These are phyloP conservation scores for Pandemis corylana DNA, from an alignment of 2,888 invertebrate genomes.

Conservation along the genomic window DNA sequence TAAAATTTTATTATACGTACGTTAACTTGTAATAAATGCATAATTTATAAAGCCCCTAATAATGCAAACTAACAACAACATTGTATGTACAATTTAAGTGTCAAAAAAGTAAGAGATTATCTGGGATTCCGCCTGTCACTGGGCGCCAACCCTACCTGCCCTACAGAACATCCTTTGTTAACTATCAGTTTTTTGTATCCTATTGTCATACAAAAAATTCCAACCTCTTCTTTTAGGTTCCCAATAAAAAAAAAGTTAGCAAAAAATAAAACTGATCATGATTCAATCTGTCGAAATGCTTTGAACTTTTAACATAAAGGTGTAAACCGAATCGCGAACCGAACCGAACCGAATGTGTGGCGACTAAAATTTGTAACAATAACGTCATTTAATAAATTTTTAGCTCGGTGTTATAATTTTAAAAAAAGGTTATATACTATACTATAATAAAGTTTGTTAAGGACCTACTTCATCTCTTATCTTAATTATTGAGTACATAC, in stretches of 20 bases:
- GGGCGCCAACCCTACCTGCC: constrained; percentile 66
- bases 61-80: constrained; percentile 23
- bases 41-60: background rate
- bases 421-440: background rate
- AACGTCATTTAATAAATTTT: background rate
- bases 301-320: constrained; percentile 6
- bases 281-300: constrained; percentile 9
- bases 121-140: constrained; percentile 61
- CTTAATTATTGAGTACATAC: constrained; percentile 22
- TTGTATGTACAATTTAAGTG: constrained; percentile 21
- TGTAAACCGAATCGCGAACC: background rate
- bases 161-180: constrained; percentile 54
- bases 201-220: constrained; percentile 17
- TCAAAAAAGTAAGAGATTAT: constrained; percentile 54
- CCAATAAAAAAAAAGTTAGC: background rate
- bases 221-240: background rate
- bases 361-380: background rate
- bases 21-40: background rate
- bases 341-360: too few species aligned
- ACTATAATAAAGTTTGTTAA: constrained; percentile 5
- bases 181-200: background rate
- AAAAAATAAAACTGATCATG: constrained; percentile 6
- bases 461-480: constrained; percentile 16
- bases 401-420: background rate
- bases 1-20: background rate